phyloP scores from a whole-genome alignment of 2,113 vertebrate genomes.

The Hippopotamus amphibius region DNA sequence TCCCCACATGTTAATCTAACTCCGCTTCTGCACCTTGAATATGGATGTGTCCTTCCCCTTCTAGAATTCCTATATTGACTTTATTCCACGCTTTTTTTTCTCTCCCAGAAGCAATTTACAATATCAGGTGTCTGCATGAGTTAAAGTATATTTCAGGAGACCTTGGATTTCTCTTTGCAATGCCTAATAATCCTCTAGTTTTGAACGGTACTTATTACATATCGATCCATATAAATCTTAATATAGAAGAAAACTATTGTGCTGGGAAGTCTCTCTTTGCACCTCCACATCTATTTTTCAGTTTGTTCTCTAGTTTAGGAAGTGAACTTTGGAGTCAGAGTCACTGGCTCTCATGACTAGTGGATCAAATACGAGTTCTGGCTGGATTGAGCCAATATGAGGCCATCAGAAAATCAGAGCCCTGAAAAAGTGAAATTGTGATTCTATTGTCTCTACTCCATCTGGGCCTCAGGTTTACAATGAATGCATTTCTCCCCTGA shows the following conservation, averaged over 20 bases:
- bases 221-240: slow-evolving; percentile 32
- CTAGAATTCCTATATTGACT: background rate
- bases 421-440: background rate
- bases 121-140: background rate
- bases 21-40: background rate
- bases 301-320: background rate
- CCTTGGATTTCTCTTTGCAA: slow-evolving; percentile 32
- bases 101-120: background rate
- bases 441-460: background rate
- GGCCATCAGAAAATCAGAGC: background rate
- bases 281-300: background rate
- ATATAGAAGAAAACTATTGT: background rate
- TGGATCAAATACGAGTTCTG: background rate
- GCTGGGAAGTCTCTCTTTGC: background rate
- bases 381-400: background rate
- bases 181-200: background rate
- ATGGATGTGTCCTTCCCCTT: background rate
- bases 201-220: slow-evolving; percentile 9
- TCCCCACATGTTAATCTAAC: background rate
- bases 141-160: slow-evolving; percentile 28
- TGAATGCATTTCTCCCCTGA: background rate
- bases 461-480: background rate
- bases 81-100: background rate
- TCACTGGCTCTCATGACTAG: background rate
- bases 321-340: background rate